These are phyloP conservation scores for Caretta caretta DNA, from an alignment of 2,113 vertebrate genomes.

Conservation along the genomic window DNA sequence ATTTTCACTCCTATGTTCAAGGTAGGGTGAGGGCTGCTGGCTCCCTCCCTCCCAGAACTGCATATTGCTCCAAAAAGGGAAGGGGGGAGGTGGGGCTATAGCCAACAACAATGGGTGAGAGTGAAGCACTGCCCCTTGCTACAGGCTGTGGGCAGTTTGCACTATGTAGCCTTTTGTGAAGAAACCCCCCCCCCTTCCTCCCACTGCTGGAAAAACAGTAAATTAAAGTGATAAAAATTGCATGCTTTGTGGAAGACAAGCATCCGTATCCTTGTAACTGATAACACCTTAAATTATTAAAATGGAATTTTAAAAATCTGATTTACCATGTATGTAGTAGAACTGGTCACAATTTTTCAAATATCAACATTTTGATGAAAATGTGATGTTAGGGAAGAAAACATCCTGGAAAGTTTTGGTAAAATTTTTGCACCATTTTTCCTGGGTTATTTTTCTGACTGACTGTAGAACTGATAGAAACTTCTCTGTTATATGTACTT, in stretches of 20 bases:
- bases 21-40: neutral
- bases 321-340: fast-evolving
- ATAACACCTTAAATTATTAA: neutral
- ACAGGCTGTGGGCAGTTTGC: neutral
- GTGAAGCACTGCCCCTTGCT: neutral
- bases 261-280: neutral
- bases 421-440: neutral
- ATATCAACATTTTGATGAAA: neutral
- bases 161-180: neutral
- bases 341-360: neutral
- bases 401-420: neutral
- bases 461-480: neutral
- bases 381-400: neutral
- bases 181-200: too few relatives aligned
- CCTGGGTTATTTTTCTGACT: neutral
- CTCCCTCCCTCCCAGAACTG: neutral
- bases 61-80: neutral
- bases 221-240: neutral
- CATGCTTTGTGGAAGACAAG: neutral
- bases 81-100: neutral
- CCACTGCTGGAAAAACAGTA: neutral
- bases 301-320: neutral
- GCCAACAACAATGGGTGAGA: neutral
- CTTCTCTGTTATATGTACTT: neutral
- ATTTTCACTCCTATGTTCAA: neutral